A percentile compares a stretch with the other conserved stretches of the same genome.
phyloP scores from a whole-genome alignment of 2,113 vertebrate genomes.

The Vicugna pacos region DNA sequence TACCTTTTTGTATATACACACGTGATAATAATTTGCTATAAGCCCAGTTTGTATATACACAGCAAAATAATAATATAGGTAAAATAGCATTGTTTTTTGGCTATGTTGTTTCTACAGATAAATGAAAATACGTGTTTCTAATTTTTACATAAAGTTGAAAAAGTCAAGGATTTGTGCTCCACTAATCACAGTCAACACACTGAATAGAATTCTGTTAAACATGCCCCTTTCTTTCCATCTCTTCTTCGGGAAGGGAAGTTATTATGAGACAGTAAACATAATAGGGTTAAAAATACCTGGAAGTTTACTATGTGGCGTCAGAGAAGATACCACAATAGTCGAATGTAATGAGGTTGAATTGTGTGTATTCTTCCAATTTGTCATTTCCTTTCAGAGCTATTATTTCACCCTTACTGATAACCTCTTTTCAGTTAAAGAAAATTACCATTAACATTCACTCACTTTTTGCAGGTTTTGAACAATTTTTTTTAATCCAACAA shows the following conservation, averaged over 20 bases:
- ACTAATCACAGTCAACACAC: not conserved
- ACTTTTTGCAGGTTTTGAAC: constrained; percentile 78
- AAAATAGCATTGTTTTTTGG: not conserved
- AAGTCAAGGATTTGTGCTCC: constrained; percentile 23
- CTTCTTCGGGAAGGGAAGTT: constrained; percentile 54
- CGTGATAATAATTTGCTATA: not conserved
- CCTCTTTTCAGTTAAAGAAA: constrained; percentile 76
- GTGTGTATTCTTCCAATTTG: constrained; percentile 70
- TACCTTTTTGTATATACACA: not conserved
- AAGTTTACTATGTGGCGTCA: constrained; percentile 61
- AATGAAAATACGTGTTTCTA: constrained; percentile 4
- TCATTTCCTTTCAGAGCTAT: constrained; percentile 78
- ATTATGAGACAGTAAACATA: constrained; percentile 63
- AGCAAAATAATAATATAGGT: not conserved
- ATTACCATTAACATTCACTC: constrained; percentile 75
- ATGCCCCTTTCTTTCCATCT: not conserved
- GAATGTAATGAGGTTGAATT: constrained; percentile 76
- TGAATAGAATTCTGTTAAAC: constrained; percentile 55
- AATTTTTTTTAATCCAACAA: constrained; percentile 82
- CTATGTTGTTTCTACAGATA: constrained; percentile 22
- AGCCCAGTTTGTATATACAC: not conserved
- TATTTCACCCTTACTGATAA: constrained; percentile 81
- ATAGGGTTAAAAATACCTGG: constrained; percentile 74
- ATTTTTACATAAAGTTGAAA: constrained; percentile 55
- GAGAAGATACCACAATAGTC: constrained; percentile 67